These are phyloP conservation scores for Apeltes quadracus DNA, from an alignment of 2,113 vertebrate genomes.

Conservation along the genomic window DNA sequence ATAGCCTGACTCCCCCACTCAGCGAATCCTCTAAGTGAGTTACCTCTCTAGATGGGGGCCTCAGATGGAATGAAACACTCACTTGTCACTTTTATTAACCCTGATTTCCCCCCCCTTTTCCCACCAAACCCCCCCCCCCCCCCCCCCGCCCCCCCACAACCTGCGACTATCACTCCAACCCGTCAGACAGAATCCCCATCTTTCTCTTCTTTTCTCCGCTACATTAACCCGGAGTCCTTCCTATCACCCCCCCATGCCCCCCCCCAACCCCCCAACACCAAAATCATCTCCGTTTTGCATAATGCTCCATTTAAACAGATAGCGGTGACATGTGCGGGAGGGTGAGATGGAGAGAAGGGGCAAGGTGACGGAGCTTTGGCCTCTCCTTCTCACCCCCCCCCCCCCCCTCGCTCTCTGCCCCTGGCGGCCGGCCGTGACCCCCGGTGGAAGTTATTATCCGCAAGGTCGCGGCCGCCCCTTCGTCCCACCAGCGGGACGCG, in stretches of 20 bases:
- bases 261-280: slow-evolving; percentile 70
- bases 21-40: slow-evolving; percentile 79
- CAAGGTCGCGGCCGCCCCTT: slow-evolving; percentile 65
- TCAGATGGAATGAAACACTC: slow-evolving; percentile 80
- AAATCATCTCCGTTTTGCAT: slow-evolving; percentile 79
- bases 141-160: slow-evolving; percentile 38
- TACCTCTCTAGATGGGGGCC: slow-evolving; percentile 75
- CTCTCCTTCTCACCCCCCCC: slow-evolving; percentile 25
- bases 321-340: slow-evolving; percentile 60
- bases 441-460: slow-evolving; percentile 72
- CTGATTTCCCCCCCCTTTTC: slow-evolving; percentile 59
- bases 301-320: slow-evolving; percentile 76
- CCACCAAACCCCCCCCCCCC: slow-evolving; percentile 7
- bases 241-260: slow-evolving; percentile 69
- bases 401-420: slow-evolving; percentile 27
- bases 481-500: slow-evolving; percentile 65
- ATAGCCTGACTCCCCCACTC: slow-evolving; percentile 72
- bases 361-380: slow-evolving; percentile 53
- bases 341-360: slow-evolving; percentile 47
- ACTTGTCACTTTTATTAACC: slow-evolving; percentile 81
- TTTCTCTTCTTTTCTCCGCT: slow-evolving; percentile 64
- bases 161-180: slow-evolving; percentile 48
- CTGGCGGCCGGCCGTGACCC: slow-evolving; percentile 57
- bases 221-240: slow-evolving; percentile 72
- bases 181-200: slow-evolving; percentile 55